Conservation (phyloP, 1,140 invertebrate species). For the Leptopilina boulardi region DNA sequence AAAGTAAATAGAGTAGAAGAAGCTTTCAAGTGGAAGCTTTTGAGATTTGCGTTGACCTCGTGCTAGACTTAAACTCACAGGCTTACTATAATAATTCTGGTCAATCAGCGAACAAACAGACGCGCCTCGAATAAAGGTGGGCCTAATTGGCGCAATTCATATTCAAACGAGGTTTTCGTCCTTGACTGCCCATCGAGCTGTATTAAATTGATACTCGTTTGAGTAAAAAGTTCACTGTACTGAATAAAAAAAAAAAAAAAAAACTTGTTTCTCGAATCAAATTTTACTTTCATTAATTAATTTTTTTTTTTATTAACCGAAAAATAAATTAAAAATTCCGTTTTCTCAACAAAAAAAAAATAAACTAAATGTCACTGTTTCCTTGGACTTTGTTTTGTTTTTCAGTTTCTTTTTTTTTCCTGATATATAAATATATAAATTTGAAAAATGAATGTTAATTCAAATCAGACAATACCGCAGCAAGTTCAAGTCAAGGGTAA, state of each 20-base stretch:
- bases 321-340: not conserved
- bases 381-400: not conserved
- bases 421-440: not conserved
- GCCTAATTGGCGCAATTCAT: constrained; percentile 72
- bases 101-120: constrained; percentile 72
- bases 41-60: constrained; percentile 62
- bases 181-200: constrained; percentile 66
- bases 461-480: not conserved
- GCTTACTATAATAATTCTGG: constrained; percentile 64
- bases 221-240: constrained; percentile 49
- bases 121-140: constrained; percentile 69
- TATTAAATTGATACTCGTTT: constrained; percentile 61
- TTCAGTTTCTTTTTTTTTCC: not conserved
- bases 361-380: not conserved
- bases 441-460: constrained; percentile 2
- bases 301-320: not conserved
- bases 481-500: constrained; percentile 28
- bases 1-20: constrained; percentile 19
- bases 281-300: not conserved
- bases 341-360: not conserved
- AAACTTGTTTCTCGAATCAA: not conserved
- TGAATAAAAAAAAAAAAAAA: too few relatives aligned
- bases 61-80: constrained; percentile 57
- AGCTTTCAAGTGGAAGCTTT: constrained; percentile 47
- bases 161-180: constrained; percentile 71